Evolutionary conservation across 2,888 invertebrate genomes (phyloP).

Genomic region (Cactoblastis cactorum): DNA sequence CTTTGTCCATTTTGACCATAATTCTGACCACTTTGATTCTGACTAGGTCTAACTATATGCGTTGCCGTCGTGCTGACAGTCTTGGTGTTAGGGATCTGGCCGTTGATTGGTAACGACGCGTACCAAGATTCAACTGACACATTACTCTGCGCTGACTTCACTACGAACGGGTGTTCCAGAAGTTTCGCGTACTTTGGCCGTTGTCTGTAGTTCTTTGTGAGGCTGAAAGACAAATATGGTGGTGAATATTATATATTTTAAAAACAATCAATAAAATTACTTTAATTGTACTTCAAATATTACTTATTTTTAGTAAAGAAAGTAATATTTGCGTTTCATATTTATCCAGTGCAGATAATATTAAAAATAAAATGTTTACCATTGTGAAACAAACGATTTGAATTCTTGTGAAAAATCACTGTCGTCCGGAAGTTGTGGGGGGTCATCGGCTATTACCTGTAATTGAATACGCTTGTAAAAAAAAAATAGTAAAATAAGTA

Average conservation of each 20-base stretch:
- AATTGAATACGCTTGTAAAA: too few relatives aligned
- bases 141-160: slow-evolving; percentile 84
- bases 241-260: too few relatives aligned
- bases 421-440: slow-evolving; percentile 89
- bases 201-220: slow-evolving; percentile 95
- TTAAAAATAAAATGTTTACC: too few relatives aligned
- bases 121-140: slow-evolving; percentile 93
- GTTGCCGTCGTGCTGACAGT: background rate
- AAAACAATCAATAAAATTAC: too few relatives aligned
- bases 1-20: background rate
- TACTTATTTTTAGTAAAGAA: too few relatives aligned
- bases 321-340: too few relatives aligned
- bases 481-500: too few relatives aligned
- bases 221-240: slow-evolving; percentile 80
- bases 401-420: slow-evolving; percentile 91
- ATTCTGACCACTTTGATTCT: background rate
- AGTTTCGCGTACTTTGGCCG: slow-evolving; percentile 96
- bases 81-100: background rate
- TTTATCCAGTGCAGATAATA: too few relatives aligned
- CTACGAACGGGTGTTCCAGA: slow-evolving; percentile 92
- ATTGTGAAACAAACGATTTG: slow-evolving; percentile 93
- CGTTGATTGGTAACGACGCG: slow-evolving; percentile 48
- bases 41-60: slow-evolving; percentile 1
- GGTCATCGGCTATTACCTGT: slow-evolving; percentile 90
- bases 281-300: too few relatives aligned